Conservation (phyloP, 2,888 invertebrate genomes). For the Seira ritae region DNA sequence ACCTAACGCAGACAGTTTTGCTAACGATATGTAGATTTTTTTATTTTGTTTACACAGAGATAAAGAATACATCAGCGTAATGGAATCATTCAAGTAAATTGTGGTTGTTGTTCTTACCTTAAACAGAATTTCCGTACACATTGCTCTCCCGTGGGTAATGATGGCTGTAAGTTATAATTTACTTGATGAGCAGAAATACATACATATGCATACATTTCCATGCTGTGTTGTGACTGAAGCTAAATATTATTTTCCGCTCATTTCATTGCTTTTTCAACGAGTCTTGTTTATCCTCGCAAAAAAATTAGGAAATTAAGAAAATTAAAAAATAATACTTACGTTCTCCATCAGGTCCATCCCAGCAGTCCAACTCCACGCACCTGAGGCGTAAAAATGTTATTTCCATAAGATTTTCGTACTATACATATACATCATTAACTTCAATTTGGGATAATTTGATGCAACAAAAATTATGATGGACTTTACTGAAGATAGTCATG, state of each 20-base stretch:
- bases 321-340: constrained; percentile 75
- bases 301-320: neutral
- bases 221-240: neutral
- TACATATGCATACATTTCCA: constrained; percentile 2
- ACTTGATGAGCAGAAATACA: constrained; percentile 32
- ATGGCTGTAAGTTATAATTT: constrained; percentile 79
- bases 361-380: constrained; percentile 98
- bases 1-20: too few species aligned
- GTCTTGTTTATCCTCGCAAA: neutral
- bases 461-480: neutral
- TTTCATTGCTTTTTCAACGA: neutral
- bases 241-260: neutral
- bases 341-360: constrained; percentile 99
- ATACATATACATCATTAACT: neutral
- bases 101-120: constrained; percentile 79
- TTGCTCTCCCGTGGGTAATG: constrained; percentile 99
- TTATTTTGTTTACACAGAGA: constrained; percentile 2
- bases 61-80: neutral
- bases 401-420: neutral
- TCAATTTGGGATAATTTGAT: too few species aligned
- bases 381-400: constrained; percentile 77
- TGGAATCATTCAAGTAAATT: neutral
- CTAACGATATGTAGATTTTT: neutral
- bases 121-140: constrained; percentile 99
- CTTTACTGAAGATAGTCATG: neutral